phyloP scores from a whole-genome alignment of 2,113 vertebrate species.

The Calyptommatus sinebrachiatus region DNA sequence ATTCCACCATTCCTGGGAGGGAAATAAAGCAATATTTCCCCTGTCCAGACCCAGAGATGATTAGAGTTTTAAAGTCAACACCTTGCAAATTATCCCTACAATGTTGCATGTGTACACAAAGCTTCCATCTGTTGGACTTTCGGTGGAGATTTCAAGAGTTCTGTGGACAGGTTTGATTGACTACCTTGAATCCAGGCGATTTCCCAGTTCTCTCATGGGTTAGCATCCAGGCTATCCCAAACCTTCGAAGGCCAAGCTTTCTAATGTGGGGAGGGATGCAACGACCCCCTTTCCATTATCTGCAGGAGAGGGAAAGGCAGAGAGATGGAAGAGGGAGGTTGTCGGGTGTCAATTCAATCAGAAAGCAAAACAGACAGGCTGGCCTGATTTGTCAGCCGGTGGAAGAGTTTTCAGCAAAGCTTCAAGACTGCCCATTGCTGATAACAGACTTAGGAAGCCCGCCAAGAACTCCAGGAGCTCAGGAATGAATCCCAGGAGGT shows the following conservation, averaged over 20 bases:
- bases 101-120: no score
- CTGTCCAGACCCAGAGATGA: no score
- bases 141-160: no score
- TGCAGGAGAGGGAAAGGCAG: accelerated
- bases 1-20: no score
- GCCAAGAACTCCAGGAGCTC: slow-evolving; percentile 11
- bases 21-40: no score
- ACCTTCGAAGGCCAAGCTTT: accelerated
- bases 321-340: neutral
- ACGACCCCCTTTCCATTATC: neutral
- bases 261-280: neutral
- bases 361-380: neutral
- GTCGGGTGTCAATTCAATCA: neutral
- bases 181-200: neutral
- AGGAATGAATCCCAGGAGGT: neutral
- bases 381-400: neutral
- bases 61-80: no score
- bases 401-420: neutral
- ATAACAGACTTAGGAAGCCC: slow-evolving; percentile 28
- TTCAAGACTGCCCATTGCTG: slow-evolving; percentile 11
- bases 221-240: neutral
- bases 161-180: no score
- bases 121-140: no score
- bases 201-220: neutral
- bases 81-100: no score